Base-by-base conservation (phyloP, 1,140 invertebrate species). In the Oryctes rhinoceros region DNA sequence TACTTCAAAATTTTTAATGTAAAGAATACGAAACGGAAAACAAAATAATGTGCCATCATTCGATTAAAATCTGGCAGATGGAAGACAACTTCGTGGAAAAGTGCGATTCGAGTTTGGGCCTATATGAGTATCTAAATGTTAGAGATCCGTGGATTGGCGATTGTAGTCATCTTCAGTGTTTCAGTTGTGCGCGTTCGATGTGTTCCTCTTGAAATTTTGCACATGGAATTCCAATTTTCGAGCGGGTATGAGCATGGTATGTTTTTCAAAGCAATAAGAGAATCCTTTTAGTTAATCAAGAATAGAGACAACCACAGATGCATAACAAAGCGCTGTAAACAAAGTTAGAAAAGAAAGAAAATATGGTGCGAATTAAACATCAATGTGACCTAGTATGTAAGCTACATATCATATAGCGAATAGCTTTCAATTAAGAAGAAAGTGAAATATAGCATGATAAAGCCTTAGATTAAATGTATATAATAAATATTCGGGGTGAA, bases 171-270 rank as follows among this genome's bases (percentile, higher is more conserved):
- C 53, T 4, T 59, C 53, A 59, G 53, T 59, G 53, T 59, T 18
- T 18, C 53, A 6, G 7, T 59, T 71, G 65, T 71, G 65, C 35
- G 20, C 65, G 65, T 35, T 37, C 24, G 20, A 71, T 71, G 65
- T 71, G 65, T 71, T 71, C 24, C 24, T 71, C 24, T 71, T 71
- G 35, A 71, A 71, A 35, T 71, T 71, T 71, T 37, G 65, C 65
- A 71, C 65, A 71, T 71, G 65, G 65, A 71, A 71, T 24, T 71
- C 11, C 65, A 71, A 71, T 71, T 71, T 71, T 71, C 65, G 65
- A 71, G 35, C 65, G 65, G 65, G 20, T 71, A 71, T 71, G 65
- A 71, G 35, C 65, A 71, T 24, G 65, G 65, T 71, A 71, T 71
- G 65, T 71, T 15, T 37, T 71, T 71, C 5, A 35, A 44, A 37